A percentile compares a stretch with the other conserved stretches of the same genome.
Evolutionary conservation across 2,888 invertebrate genomes (phyloP).

Genomic region (Luffia ferchaultella): DNA sequence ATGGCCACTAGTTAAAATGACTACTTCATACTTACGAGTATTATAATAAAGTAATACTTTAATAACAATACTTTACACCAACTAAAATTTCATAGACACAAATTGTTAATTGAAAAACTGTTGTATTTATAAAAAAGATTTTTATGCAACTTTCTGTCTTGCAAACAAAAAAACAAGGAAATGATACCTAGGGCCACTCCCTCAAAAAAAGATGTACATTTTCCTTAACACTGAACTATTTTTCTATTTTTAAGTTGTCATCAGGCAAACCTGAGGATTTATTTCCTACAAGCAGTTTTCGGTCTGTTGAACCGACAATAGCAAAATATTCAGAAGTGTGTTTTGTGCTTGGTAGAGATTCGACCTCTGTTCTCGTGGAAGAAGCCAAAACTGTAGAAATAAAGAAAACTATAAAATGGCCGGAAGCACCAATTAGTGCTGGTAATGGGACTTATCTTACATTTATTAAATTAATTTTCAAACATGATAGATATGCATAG

Average conservation of each 20-base stretch:
- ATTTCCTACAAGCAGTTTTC: conserved; percentile 83
- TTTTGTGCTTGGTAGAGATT: conserved; percentile 87
- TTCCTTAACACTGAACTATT: background rate
- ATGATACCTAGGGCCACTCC: too few species aligned
- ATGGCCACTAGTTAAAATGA: too few species aligned
- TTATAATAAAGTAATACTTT: too few species aligned
- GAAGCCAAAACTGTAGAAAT: conserved; percentile 69
- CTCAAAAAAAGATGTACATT: too few species aligned
- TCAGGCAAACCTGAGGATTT: conserved; percentile 78
- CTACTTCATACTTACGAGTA: too few species aligned
- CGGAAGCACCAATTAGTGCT: conserved; percentile 75
- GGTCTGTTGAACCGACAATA: conserved; percentile 83
- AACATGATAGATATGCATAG: background rate
- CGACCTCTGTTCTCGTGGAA: conserved; percentile 86
- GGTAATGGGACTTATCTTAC: too few species aligned
- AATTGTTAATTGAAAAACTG: too few species aligned
- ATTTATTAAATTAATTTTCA: background rate
- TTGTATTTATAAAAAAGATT: too few species aligned
- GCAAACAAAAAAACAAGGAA: too few species aligned
- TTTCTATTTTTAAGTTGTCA: conserved; percentile 32
- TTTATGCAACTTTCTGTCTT: too few species aligned
- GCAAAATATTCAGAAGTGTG: conserved; percentile 77
- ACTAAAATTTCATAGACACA: too few species aligned
- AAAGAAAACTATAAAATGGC: conserved; percentile 80
- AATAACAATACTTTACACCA: too few species aligned